Evolutionary conservation across 2,888 invertebrate genomes (phyloP).

Genomic region (Teleiodes luculella): DNA sequence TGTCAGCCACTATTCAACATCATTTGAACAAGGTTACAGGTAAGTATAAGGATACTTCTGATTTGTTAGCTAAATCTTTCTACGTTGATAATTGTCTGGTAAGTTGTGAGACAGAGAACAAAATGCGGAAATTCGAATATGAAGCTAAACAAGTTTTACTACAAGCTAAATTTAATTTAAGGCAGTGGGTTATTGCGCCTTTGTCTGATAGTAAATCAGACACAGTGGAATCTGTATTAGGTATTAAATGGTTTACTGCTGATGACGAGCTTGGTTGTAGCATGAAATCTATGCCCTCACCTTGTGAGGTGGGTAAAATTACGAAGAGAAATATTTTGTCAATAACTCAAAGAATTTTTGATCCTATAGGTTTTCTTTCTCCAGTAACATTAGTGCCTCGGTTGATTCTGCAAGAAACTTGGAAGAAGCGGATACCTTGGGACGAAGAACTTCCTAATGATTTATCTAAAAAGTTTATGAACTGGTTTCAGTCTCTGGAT

Average conservation of each 20-base stretch:
- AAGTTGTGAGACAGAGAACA: slow-evolving; percentile 8
- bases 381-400: slow-evolving; percentile 10
- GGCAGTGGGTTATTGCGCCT: slow-evolving; percentile 14
- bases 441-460: slow-evolving; percentile 12
- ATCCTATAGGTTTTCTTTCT: slow-evolving; percentile 11
- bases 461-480: not conserved
- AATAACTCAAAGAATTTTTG: slow-evolving; percentile 13
- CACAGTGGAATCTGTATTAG: slow-evolving; percentile 9
- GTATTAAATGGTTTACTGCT: slow-evolving; percentile 6
- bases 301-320: not conserved
- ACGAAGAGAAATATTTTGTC: slow-evolving; percentile 13
- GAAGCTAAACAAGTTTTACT: slow-evolving; percentile 10
- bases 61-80: slow-evolving; percentile 7
- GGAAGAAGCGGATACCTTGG: slow-evolving; percentile 7
- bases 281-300: not conserved
- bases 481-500: slow-evolving; percentile 4
- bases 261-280: slow-evolving; percentile 5
- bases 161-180: slow-evolving; percentile 11
- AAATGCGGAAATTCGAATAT: too few relatives aligned
- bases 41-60: not conserved
- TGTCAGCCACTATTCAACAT: slow-evolving; percentile 12
- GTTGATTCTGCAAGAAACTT: slow-evolving; percentile 13
- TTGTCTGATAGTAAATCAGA: too few relatives aligned
- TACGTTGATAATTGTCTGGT: slow-evolving; percentile 14
- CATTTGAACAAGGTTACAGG: slow-evolving; percentile 1